Base-by-base conservation (phyloP, 2,113 vertebrate species). In the Vulpes ferrilata region DNA sequence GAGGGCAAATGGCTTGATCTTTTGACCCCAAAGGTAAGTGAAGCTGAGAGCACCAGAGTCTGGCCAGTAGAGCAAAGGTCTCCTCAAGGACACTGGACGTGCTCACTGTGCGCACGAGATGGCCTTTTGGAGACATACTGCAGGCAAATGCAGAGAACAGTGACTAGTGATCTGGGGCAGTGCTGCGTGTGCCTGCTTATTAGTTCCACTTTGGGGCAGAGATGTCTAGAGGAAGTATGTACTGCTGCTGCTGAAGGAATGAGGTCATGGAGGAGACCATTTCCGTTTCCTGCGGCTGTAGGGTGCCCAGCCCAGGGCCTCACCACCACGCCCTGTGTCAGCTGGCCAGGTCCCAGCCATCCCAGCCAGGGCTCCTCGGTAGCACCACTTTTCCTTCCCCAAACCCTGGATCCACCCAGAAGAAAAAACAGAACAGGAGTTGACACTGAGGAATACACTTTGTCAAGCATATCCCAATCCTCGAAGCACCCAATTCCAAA, bases 91-190 rank as follows among this genome's bases (percentile, higher is more conserved):
- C 32, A 19, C 4, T 1, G 4, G 43, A 57, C 11, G 35, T 11
- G 11, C 11, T 19, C 19, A 0, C 64, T 16, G 3, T 3, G 2
- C 3, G 7, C 10, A 23, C 5, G 2, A 43, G 2, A 35, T 13
- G 25, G 25, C 69, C 71, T 17, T 51, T 20, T 35, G 48, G 59
- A 73, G 35, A 64, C 27, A 30, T 62, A 71, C 65, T 19, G 22
- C 16, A 38, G 23, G 23, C 10, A 30, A 15, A 30, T 7, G 19
- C 22, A 43, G 59, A 32, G 25, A 64, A 7, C 3, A 23, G 17
- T 17, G 7, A 43, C 12, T 8, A 17, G 22, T 35, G 25, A 78
- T 16, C 23, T 1, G 17, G 25, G 64, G 0, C 48, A n/a, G n/a
- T 0, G 20, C 38, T 35, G 11, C 0, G 0, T 35, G 35, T 6